Base-by-base conservation (phyloP, 1,140 invertebrate genomes). In the Dreissena polymorpha region DNA sequence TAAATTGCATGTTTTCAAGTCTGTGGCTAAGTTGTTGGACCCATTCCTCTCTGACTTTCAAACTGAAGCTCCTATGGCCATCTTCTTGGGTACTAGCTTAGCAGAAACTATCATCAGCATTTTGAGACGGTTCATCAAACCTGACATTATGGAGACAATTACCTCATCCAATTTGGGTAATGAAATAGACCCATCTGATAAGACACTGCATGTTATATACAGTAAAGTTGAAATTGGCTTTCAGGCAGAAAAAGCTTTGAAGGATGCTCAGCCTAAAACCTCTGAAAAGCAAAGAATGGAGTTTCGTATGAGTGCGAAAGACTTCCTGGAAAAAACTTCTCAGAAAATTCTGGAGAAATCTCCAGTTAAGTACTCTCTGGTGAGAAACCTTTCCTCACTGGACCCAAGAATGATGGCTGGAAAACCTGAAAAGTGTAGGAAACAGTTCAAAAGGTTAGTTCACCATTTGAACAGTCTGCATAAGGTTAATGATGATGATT, bases 31-130 rank as follows among this genome's bases (percentile, higher is more conserved):
- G 55, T 55, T 49, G 51, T 13, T 87, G 16, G 21, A 57, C 21
- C 72, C 80, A 64, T 88, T 87, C 71, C 70, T 86, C 14, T 39
- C 23, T 23, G 21, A 51, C 21, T 87, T 64, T 67, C 79, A 84
- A 57, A 21, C 65, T 14, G 72, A 73, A 50, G 10, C 49, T 18
- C 86, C 83, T 21, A 29, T 86, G 53, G 23, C 77, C 10, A 76
- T 74, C 12, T 86, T 76, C 68, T 7, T 86, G 13, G 60, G 63
- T 23, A 5, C n/a, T 29, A 68, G 76, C 21, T 51, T 86, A 10
- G 27, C 53, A 18, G 51, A 60, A 50, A 21, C 70, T 2, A 29
- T 71, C 6, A 27, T 29, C 25, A 50, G 50, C 25, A 23, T 85
- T 10, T 70, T 85, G 57, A 29, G 57, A 25, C 27, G 69, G 10